phyloP scores from a whole-genome alignment of 2,888 invertebrate species.

The Zonitis immaculata region DNA sequence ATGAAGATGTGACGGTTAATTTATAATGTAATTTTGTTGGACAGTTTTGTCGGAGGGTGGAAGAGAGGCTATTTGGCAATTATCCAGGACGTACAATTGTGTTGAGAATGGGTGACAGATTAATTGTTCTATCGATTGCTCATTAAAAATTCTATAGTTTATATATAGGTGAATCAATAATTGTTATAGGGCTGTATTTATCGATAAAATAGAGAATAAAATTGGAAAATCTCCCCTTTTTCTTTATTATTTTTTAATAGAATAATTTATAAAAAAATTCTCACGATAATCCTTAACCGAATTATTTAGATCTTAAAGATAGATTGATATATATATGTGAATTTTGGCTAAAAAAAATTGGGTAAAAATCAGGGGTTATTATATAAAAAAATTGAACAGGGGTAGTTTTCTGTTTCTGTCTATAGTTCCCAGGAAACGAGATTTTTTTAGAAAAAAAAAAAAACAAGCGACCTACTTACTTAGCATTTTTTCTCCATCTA shows the following conservation, averaged over 20 bases:
- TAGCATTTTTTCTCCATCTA: slow-evolving; percentile 16
- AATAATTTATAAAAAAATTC: slow-evolving; percentile 8
- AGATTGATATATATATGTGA: too few species aligned
- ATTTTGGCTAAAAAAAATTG: too few species aligned
- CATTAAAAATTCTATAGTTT: slow-evolving; percentile 1
- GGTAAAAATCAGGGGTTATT: too few species aligned
- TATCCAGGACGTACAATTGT: not conserved
- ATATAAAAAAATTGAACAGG: slow-evolving; percentile 8
- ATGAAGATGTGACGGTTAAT: not conserved
- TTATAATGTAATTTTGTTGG: slow-evolving; percentile 1
- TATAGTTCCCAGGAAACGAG: slow-evolving; percentile 33
- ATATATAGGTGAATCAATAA: too few species aligned
- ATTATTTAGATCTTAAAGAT: slow-evolving; percentile 11
- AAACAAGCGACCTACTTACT: slow-evolving; percentile 24
- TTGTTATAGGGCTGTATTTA: too few species aligned
- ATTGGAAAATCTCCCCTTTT: not conserved
- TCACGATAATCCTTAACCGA: slow-evolving; percentile 9
- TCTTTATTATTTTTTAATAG: too few species aligned
- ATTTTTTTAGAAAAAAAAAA: slow-evolving; percentile 28
- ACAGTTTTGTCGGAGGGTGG: not conserved
- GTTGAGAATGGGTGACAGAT: not conserved
- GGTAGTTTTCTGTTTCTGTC: not conserved
- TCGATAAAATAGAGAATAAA: too few species aligned
- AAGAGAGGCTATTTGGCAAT: not conserved
- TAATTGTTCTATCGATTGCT: slow-evolving; percentile 1